Percentiles rank a stretch among this genome's conserved stretches.
Evolutionary conservation across 2,797 vertebrate species (phyloP).

Genomic region (Momotus momota): DNA sequence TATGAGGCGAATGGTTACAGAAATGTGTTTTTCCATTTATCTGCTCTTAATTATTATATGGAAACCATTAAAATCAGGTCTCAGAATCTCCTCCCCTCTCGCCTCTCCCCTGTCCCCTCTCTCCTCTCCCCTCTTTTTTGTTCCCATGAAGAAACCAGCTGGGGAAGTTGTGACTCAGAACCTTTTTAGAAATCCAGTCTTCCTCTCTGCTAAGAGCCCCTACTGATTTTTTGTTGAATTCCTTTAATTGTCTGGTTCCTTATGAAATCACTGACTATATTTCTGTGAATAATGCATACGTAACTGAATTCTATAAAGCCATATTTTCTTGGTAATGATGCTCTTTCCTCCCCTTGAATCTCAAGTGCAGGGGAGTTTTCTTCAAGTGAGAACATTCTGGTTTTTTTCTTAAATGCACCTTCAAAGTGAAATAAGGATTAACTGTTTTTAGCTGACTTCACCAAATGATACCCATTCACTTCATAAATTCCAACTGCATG

Average conservation of each 20-base stretch:
- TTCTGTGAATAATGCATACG: slow-evolving; percentile 14
- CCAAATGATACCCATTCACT: background rate
- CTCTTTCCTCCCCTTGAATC: slow-evolving; percentile 18
- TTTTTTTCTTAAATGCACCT: background rate
- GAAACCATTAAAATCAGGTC: background rate
- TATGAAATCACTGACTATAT: background rate
- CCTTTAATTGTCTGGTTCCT: background rate
- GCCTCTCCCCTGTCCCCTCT: background rate
- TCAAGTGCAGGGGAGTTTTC: background rate
- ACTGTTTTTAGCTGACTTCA: background rate
- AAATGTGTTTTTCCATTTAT: background rate
- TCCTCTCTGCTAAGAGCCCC: background rate
- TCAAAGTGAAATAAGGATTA: slow-evolving; percentile 22
- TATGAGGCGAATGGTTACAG: background rate
- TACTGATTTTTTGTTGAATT: background rate
- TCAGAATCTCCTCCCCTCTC: background rate
- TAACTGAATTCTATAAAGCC: slow-evolving; percentile 2
- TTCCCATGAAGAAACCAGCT: background rate
- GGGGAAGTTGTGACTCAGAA: background rate
- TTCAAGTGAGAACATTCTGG: background rate
- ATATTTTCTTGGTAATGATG: slow-evolving; percentile 3
- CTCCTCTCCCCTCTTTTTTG: background rate
- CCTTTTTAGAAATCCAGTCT: background rate
- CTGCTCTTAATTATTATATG: background rate
- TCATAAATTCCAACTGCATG: background rate